Evolutionary conservation across 2,888 invertebrate genomes (phyloP).

Genomic region (Cephus rjabovi): DNA sequence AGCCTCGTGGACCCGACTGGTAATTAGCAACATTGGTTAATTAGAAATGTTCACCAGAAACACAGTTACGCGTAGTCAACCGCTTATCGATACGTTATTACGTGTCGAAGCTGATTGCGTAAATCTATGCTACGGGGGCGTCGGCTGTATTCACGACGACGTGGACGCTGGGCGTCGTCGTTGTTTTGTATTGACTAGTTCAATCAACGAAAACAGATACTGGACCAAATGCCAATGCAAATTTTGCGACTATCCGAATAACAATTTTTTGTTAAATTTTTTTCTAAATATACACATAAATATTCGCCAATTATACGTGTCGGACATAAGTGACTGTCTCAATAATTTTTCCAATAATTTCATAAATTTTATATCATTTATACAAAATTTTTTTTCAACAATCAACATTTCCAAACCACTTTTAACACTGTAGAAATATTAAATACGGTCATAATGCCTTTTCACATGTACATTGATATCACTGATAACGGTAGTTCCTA

Average conservation of each 20-base stretch:
- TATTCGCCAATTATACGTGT: not conserved
- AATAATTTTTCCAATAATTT: too few relatives aligned
- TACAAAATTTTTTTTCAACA: too few relatives aligned
- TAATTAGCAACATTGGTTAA: not conserved
- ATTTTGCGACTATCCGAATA: not conserved
- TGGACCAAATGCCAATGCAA: not conserved
- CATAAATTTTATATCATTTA: too few relatives aligned
- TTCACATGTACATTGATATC: not conserved
- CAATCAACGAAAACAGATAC: not conserved
- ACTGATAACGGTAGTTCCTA: not conserved
- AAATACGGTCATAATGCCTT: not conserved
- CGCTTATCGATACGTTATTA: conserved; percentile 2
- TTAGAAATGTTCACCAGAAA: not conserved
- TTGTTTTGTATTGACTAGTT: not conserved
- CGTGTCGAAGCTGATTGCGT: not conserved
- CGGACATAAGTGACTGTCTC: too few relatives aligned
- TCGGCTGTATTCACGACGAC: not conserved
- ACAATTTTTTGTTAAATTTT: too few relatives aligned
- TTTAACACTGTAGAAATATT: not conserved
- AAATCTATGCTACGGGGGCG: not conserved
- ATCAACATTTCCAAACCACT: too few relatives aligned
- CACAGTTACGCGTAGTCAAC: not conserved
- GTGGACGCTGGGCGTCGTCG: not conserved
- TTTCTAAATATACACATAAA: not conserved
- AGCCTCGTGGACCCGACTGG: not conserved